Conservation (phyloP, 2,113 vertebrate species). For the Lichenostomus cassidix region DNA sequence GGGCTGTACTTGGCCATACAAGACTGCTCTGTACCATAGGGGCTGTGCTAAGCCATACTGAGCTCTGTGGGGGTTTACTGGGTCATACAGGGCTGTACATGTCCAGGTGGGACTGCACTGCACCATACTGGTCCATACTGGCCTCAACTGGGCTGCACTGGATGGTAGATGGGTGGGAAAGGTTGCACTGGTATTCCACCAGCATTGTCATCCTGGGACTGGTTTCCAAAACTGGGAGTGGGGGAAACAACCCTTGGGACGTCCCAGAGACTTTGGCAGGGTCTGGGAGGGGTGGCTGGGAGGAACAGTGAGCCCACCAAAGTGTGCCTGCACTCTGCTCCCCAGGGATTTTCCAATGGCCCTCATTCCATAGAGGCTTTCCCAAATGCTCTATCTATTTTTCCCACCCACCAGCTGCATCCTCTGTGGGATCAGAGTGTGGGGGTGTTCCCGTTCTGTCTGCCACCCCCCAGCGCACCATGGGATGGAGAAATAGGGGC, state of each 20-base stretch:
- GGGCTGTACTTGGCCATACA: neutral
- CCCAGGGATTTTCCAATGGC: neutral
- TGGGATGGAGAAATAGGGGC: neutral
- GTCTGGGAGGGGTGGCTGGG: neutral
- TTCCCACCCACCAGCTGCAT: rapidly evolving
- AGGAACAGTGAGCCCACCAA: neutral
- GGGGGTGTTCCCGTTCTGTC: neutral
- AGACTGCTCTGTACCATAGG: neutral
- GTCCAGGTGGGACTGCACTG: neutral
- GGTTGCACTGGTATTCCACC: neutral
- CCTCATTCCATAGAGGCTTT: neutral
- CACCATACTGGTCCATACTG: neutral
- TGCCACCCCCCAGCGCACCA: neutral
- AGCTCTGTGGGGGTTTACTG: neutral
- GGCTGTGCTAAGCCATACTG: neutral
- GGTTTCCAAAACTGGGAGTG: neutral
- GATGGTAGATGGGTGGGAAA: neutral
- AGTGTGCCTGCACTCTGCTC: neutral
- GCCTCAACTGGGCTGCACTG: neutral
- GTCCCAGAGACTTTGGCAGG: neutral
- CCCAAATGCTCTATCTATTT: neutral
- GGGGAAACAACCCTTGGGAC: neutral
- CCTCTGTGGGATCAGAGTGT: too few relatives aligned
- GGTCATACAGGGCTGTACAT: too few relatives aligned
- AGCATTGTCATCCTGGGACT: rapidly evolving